Base-by-base conservation (phyloP, 2,888 invertebrate species). In the Julus scandinavius region DNA sequence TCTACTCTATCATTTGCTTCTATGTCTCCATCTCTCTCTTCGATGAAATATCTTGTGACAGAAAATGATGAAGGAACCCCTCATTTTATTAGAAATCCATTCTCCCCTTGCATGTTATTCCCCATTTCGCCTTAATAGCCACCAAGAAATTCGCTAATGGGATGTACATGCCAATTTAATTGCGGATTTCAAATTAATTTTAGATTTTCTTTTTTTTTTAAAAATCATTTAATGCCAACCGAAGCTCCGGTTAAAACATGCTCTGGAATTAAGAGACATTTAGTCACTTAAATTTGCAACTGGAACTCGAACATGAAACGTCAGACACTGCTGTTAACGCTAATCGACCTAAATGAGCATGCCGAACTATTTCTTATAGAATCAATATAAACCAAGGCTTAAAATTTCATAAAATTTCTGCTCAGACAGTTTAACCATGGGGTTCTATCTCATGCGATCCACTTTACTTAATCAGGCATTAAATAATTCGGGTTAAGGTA, bases 21-120 rank as follows among this genome's bases (percentile, higher is more conserved):
- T 29, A 29, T 29, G 29, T 29, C 17, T 72, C 9, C n/a, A 29
- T 72, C 20, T 9, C 29, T 29, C 29, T 72, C 72, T 72, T 72
- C 72, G 72, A 72, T 72, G 72, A 72, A 72, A 72, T 72, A 72
- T 72, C 72, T 72, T 9, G 72, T 72, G 72, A 72, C 72, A 72
- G 72, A 29, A 17, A 72, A 72, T 72, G 29, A 72, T 72, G 72
- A 72, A 72, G 29, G 72, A 20, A 29, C 11, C 72, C 72, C 72
- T 72, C n/a, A 72, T 72, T 72, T 72, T 72, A 72, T 72, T 29
- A 29, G 9, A n/a, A 72, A 11, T 3, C 7, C 29, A 20, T 9
- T 72, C n/a, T 72, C 29, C 72, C 29, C 72, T 72, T 1, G 6
- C 7, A 49, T 9, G 0, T 29, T 72, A 20, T 7, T 72, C 72